Evolutionary conservation across 2,888 invertebrate species (phyloP), one percentile per base, ranked within the genome.

Genomic region (Cybosia mesomella): DNA sequence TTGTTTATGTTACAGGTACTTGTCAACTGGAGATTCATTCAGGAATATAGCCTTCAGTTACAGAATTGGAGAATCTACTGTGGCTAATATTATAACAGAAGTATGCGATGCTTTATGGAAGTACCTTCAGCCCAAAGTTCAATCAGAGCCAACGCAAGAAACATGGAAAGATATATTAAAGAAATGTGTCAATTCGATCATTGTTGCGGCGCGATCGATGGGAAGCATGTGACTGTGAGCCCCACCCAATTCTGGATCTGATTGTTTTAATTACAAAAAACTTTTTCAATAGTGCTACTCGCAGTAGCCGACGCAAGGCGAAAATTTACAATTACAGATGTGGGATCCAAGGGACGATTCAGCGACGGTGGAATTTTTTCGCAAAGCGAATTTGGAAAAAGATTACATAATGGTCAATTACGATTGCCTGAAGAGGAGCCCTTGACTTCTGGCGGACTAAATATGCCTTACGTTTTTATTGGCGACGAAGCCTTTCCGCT

Each of bases 61-160:
- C 22, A 77, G 75, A 72, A 73, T 75, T 63, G 71, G 70, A 69
- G 71, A 74, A 72, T 74, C 72, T 62, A 73, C 73, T 67, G 71
- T 71, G 24, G 22, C 70, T 13, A 71, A 64, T 64, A 75, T 73
- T 36, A 21, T 68, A 21, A 13, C 15, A 55, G 68, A 75, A 59
- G 73, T 71, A 43, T 74, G 73, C 58, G 69, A 73, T 66, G 43
- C 75, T 69, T 58, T 76, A 36, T 76, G 72, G 70, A 73, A 68
- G 66, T 43, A 72, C 61, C 60, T 68, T 66, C 70, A 73, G 39
- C 72, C 71, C 21, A 62, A 62, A 63, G 68, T 69, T 68, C 22
- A 71, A 28, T 21, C 57, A 67, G 67, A 67, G 22, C 66, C 66
- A 22, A 68, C 60, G 22, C 53, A 59, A 64, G 39, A 64, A 59